phyloP scores from a whole-genome alignment of 2,888 invertebrate species.

The Endomychus coccineus region DNA sequence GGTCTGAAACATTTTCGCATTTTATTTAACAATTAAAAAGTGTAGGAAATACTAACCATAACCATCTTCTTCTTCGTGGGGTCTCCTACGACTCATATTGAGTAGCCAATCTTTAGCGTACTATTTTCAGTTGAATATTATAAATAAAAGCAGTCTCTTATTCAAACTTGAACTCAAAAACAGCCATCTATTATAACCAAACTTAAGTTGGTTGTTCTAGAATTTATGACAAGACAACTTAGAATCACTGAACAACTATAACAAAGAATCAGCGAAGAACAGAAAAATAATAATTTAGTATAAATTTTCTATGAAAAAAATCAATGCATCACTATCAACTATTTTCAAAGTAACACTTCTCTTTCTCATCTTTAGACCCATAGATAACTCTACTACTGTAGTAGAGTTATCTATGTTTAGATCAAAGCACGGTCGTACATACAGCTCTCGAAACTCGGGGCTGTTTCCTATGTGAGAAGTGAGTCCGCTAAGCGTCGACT shows the following conservation, averaged over 20 bases:
- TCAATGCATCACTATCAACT: too few species aligned
- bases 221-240: neutral
- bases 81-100: slow-evolving; percentile 67
- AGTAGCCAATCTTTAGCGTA: neutral
- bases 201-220: neutral
- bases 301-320: too few species aligned
- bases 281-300: too few species aligned
- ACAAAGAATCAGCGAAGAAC: too few species aligned
- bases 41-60: slow-evolving; percentile 53
- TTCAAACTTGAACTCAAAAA: neutral
- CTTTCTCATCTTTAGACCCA: too few species aligned
- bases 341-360: too few species aligned
- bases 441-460: too few species aligned
- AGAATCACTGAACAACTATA: neutral
- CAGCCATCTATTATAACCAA: neutral
- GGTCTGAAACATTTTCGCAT: slow-evolving; percentile 49
- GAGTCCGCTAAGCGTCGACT: too few species aligned
- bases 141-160: neutral
- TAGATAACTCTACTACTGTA: too few species aligned
- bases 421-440: too few species aligned
- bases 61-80: slow-evolving; percentile 76
- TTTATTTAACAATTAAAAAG: slow-evolving; percentile 6
- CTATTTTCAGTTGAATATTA: neutral
- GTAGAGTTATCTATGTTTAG: too few species aligned
- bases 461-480: too few species aligned